These are phyloP conservation scores for Ranitomeya imitator DNA, from an alignment of 2,113 vertebrate genomes.

Conservation along the genomic window DNA sequence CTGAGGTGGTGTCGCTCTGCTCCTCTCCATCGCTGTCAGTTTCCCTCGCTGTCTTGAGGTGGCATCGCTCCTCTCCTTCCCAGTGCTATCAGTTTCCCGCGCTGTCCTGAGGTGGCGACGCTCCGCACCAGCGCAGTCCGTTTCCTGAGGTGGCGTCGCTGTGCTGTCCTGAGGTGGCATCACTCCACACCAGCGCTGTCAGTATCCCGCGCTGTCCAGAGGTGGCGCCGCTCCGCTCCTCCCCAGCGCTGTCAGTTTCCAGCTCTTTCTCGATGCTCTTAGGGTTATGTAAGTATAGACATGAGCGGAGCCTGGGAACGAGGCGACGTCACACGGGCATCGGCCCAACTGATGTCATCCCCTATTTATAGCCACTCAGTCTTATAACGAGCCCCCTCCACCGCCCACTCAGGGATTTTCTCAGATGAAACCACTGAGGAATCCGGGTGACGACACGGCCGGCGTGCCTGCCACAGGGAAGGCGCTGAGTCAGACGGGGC, in stretches of 20 bases:
- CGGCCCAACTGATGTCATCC: constrained; percentile 58
- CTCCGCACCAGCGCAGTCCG: too few species aligned
- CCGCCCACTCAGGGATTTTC: constrained; percentile 63
- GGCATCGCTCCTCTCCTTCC: too few species aligned
- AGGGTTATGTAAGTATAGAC: constrained; percentile 55
- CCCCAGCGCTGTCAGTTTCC: background rate
- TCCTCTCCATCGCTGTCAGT: too few species aligned
- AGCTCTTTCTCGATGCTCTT: background rate
- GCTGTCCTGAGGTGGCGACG: too few species aligned
- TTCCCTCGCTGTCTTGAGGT: too few species aligned
- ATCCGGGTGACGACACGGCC: constrained; percentile 50
- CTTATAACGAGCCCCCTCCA: constrained; percentile 58
- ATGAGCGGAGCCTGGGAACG: constrained; percentile 56
- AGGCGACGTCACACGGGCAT: constrained; percentile 44
- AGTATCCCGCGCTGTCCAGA: background rate
- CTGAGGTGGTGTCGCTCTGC: too few species aligned
- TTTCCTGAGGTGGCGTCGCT: too few species aligned
- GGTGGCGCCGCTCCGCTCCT: too few species aligned
- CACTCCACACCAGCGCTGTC: too few species aligned
- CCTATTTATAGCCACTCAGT: constrained; percentile 57
- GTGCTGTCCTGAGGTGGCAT: too few species aligned
- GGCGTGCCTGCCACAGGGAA: background rate
- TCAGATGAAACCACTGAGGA: constrained; percentile 54
- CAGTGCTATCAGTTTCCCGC: too few species aligned
- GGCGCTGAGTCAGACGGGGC: constrained; percentile 38